Evolutionary conservation across 1,140 invertebrate genomes (phyloP).

Genomic region (Euwallacea similis): DNA sequence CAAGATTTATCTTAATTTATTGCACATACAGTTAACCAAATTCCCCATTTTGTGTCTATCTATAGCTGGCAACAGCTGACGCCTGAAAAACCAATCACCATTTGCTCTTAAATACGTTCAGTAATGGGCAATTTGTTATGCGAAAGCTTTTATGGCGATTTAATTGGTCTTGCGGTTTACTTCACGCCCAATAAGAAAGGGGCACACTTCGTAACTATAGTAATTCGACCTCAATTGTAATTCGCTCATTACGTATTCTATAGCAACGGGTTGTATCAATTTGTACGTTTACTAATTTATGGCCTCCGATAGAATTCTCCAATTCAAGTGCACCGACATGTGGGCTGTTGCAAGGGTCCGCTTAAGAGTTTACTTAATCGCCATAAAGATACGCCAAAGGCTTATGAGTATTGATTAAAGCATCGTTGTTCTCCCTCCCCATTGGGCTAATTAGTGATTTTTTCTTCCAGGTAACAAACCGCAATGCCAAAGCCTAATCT

Average conservation of each 20-base stretch:
- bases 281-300: no score
- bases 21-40: no score
- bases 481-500: not conserved
- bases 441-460: not conserved
- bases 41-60: no score
- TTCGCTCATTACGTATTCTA: not conserved
- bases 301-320: no score
- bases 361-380: no score
- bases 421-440: no score
- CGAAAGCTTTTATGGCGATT: slow-evolving; percentile 16
- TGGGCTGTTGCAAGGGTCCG: no score
- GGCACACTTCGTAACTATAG: slow-evolving; percentile 11
- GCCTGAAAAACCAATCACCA: not conserved
- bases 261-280: no score
- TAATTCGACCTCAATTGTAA: not conserved
- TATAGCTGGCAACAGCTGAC: not conserved
- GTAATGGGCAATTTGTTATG: slow-evolving; percentile 13
- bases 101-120: slow-evolving; percentile 3
- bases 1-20: no score
- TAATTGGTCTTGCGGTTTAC: slow-evolving; percentile 28
- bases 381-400: no score
- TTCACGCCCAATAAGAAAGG: slow-evolving; percentile 12
- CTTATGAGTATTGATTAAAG: no score
- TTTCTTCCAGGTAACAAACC: slow-evolving; percentile 8
- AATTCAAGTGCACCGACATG: no score